Evolutionary conservation across 92 coral and sea anemone genomes (phyloP), one percentile per base, ranked within the genome.

Genomic region (Hydrozoanthus gracilis): DNA sequence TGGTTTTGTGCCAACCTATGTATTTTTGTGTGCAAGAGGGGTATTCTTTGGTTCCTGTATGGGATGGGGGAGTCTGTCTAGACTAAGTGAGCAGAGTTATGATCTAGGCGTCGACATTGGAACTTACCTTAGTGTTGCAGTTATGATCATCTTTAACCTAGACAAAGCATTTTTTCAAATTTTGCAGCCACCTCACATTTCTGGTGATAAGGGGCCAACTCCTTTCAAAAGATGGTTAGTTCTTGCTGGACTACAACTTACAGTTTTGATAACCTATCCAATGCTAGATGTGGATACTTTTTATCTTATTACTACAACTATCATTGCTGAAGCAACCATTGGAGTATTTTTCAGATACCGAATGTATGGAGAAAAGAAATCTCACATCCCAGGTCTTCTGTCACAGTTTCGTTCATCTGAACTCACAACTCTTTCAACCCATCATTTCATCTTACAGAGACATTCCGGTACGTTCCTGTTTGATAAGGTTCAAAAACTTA

Each of bases 1-100:
- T 11, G 75, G 75, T 70, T 70, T 44, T 44, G 75, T 70, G 10
- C 75, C 75, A 70, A 70, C 75, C 51, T 70, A 70, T 70, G 75
- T 70, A 49, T 70, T 70, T 35, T 70, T 70, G 51, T 70, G 75
- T 35, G 35, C 75, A 35, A 44, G 75, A 70, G 75, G 75, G 5
- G 15, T 70, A 10, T 70, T 70, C 9, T 14, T 39, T 70, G 75
- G 75, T 11, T 39, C 75, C 12, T 18, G 35, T 15, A 14, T 70
- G 13, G 51, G 75, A 10, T 44, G 75, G 75, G 75, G 75, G 15
- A 20, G 16, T 16, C 17, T 6, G 47, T 70, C 75, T 35, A 35
- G 46, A 11, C 5, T 70, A 6, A 70, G 18, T 70, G 75, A 70
- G 47, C 51, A 70, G 15, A 12, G 12, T 45, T 70, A 44, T 70